Percentiles rank a stretch among this genome's conserved stretches.
phyloP scores from a whole-genome alignment of 1,140 invertebrate genomes.

The Coptotermes formosanus region DNA sequence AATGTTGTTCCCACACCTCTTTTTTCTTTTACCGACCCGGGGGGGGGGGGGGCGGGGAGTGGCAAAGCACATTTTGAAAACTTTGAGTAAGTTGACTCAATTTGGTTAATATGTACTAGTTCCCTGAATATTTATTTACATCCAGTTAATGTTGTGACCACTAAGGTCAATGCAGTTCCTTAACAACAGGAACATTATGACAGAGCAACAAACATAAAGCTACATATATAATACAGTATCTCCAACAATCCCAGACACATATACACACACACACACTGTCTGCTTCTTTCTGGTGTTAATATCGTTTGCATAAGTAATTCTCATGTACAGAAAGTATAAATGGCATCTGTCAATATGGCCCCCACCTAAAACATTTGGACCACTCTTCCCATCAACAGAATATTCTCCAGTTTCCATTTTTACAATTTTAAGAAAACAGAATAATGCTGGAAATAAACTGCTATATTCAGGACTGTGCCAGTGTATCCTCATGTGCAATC shows the following conservation, averaged over 20 bases:
- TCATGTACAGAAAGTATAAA: too few species aligned
- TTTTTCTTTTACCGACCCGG: not conserved
- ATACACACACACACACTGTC: too few species aligned
- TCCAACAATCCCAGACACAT: not conserved
- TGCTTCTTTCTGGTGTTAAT: not conserved
- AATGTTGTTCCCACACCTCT: not conserved
- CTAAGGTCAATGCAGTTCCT: not conserved
- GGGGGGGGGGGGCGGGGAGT: too few species aligned
- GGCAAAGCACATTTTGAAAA: not conserved
- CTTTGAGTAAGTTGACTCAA: not conserved
- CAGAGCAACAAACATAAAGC: not conserved
- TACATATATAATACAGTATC: not conserved
- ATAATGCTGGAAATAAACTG: too few species aligned
- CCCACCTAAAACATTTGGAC: not conserved
- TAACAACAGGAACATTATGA: not conserved
- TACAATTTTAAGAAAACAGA: too few species aligned
- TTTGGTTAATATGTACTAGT: not conserved
- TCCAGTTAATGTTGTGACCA: not conserved
- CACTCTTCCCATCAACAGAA: not conserved
- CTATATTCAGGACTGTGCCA: too few species aligned
- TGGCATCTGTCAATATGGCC: too few species aligned
- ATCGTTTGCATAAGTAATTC: too few species aligned
- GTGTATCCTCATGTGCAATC: too few species aligned
- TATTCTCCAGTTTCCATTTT: too few species aligned
- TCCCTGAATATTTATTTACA: slow-evolving; percentile 9